Evolutionary conservation across 2,888 invertebrate species (phyloP).

Genomic region (Sialis lutaria): DNA sequence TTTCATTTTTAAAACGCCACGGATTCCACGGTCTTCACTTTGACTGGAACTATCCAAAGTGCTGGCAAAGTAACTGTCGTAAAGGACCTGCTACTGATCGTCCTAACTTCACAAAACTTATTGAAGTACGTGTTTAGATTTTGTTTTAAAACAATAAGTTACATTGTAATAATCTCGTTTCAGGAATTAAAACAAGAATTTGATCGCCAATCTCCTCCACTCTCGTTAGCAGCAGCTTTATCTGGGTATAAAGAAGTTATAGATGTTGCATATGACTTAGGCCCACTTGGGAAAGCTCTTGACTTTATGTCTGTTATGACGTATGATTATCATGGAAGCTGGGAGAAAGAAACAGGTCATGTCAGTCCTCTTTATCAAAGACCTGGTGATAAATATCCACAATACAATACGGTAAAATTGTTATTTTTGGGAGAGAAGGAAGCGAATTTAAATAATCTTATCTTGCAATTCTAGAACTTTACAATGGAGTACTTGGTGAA

Average conservation of each 20-base stretch:
- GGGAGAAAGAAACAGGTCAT: conserved; percentile 67
- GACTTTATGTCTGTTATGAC: conserved; percentile 77
- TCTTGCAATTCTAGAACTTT: conserved; percentile 40
- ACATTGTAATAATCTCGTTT: conserved; percentile 5
- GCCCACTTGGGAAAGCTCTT: conserved; percentile 44
- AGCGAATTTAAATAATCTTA: not conserved
- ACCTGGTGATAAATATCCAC: conserved; percentile 46
- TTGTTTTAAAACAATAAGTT: not conserved
- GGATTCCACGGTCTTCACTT: conserved; percentile 76
- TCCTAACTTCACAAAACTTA: conserved; percentile 56
- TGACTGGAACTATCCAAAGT: conserved; percentile 91
- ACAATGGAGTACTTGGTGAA: conserved; percentile 59
- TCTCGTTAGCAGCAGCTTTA: conserved; percentile 64
- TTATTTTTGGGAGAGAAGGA: not conserved
- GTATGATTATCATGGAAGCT: conserved; percentile 81
- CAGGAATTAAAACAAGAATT: conserved; percentile 49
- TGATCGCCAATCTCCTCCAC: conserved; percentile 38
- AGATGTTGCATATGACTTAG: conserved; percentile 66
- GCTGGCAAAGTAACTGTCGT: conserved; percentile 81
- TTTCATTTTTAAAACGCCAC: conserved; percentile 53
- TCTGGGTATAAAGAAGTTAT: conserved; percentile 87
- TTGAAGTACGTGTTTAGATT: conserved; percentile 34
- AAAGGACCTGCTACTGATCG: conserved; percentile 64
- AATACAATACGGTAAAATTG: conserved; percentile 57
- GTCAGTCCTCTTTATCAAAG: conserved; percentile 58